A percentile compares a stretch with the other conserved stretches of the same genome.
phyloP scores from a whole-genome alignment of 2,797 vertebrate genomes.

The Microctenopoma stevenorrisi region DNA sequence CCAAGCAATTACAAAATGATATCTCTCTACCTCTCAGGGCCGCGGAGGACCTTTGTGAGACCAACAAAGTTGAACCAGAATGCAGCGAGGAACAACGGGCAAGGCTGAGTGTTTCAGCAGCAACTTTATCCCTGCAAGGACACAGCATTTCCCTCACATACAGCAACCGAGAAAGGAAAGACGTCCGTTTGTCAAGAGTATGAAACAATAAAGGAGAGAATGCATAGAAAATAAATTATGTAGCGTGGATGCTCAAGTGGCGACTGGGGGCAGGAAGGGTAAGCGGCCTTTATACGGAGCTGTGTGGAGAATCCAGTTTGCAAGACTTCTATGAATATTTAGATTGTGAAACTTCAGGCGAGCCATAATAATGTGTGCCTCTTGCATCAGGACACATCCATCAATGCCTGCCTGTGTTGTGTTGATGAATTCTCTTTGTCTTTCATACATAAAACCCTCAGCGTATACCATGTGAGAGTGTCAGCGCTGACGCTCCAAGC shows the following conservation, averaged over 20 bases:
- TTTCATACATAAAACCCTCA: conserved; percentile 1
- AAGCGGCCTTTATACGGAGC: not conserved
- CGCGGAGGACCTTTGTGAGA: conserved; percentile 31
- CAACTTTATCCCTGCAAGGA: conserved; percentile 32
- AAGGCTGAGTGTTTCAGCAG: conserved; percentile 29
- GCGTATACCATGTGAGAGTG: conserved; percentile 29
- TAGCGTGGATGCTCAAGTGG: not conserved
- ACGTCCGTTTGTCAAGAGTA: conserved; percentile 5
- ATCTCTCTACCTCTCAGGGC: conserved; percentile 55
- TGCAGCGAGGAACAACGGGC: conserved; percentile 25
- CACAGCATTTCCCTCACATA: conserved; percentile 1
- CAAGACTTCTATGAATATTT: not conserved
- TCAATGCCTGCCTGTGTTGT: conserved; percentile 52
- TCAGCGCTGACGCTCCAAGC: conserved; percentile 52
- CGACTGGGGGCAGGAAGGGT: not conserved
- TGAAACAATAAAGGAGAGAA: not conserved
- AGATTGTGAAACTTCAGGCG: not conserved
- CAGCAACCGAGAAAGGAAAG: not conserved
- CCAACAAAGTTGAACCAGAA: conserved; percentile 38
- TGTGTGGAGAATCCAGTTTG: not conserved
- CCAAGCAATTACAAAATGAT: conserved; percentile 59
- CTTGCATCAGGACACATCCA: conserved; percentile 7
- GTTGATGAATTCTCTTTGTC: conserved; percentile 21
- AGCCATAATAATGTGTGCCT: not conserved
- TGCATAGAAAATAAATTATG: not conserved